Base-by-base conservation (phyloP, 2,888 invertebrate genomes). In the Polia nebulosa region DNA sequence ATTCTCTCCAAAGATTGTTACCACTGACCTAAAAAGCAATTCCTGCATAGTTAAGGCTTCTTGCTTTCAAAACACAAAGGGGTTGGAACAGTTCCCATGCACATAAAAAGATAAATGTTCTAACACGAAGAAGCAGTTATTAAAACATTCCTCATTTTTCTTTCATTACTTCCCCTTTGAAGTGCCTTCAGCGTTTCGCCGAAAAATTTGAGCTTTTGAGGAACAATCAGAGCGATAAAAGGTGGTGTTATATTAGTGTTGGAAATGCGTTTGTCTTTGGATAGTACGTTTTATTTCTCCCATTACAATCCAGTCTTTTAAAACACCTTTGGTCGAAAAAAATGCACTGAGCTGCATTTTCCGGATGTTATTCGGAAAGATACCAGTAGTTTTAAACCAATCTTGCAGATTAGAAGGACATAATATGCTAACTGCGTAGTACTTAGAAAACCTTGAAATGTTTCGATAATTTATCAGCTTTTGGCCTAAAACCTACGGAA, bases 131-230 rank as follows among this genome's bases (percentile, higher is more conserved):
- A 57, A 65, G 69, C 74, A 73, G 72, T 85, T 84, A 85, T 85
- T 85, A 84, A 80, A 85, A 83, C 78, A 82, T 83, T 81, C 63
- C 77, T 82, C 68, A 83, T 81, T 81, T 76, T 75, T 69, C 72
- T 80, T 82, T 77, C 75, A 80, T 78, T 70, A 81, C 76, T 71
- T 83, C 72, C 59, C 73, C 65, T 86, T 85, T 85, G 78, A 82
- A 78, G 81, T 72, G 51, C 64, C 59, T 66, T 76, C 63, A 79
- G 55, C 62, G 74, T 49, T 71, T 62, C 74, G 39, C 57, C 56
- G 62, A 81, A 79, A 77, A 82, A 68, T 68, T 66, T 60, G 29
- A 56, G 68, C 45, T 68, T 59, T 65, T 49, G 36, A 71, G 66
- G 39, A 64, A 69, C 62, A 73, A 78, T 71, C 60, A 61, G 51